Evolutionary conservation across 23 tunicate genomes (phyloP).

Genomic region (Clavelina lepadiformis): DNA sequence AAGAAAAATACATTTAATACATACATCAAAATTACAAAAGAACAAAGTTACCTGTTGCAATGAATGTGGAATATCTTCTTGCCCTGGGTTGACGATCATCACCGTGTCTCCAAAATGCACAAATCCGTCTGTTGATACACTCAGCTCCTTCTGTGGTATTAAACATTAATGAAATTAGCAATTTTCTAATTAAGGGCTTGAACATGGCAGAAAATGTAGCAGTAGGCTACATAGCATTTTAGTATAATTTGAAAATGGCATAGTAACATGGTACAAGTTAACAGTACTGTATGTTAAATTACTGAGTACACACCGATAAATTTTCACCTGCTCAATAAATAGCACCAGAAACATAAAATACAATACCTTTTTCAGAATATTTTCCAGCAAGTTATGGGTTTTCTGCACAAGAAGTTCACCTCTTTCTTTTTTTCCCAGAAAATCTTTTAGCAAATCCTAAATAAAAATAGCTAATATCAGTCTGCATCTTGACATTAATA

Average conservation of each 20-base stretch:
- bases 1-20: too few relatives aligned
- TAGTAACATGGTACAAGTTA: too few relatives aligned
- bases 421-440: slow-evolving; percentile 72
- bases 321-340: too few relatives aligned
- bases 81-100: slow-evolving; percentile 93
- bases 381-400: slow-evolving; percentile 67
- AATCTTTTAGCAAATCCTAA: slow-evolving; percentile 86
- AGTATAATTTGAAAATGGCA: too few relatives aligned
- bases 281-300: too few relatives aligned
- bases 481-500: too few relatives aligned
- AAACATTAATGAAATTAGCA: background rate
- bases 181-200: too few relatives aligned
- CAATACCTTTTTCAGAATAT: slow-evolving; percentile 79
- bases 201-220: background rate
- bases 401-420: slow-evolving; percentile 87
- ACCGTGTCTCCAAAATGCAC: slow-evolving; percentile 94
- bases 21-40: too few relatives aligned
- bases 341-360: too few relatives aligned
- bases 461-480: too few relatives aligned
- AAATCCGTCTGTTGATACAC: slow-evolving; percentile 82
- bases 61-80: slow-evolving; percentile 47
- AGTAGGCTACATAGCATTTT: background rate
- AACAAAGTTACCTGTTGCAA: slow-evolving; percentile 49
- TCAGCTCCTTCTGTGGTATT: slow-evolving; percentile 43
- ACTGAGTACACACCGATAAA: too few relatives aligned